These are phyloP conservation scores for Misgurnus anguillicaudatus DNA, from an alignment of 2,113 vertebrate genomes.

Conservation along the genomic window DNA sequence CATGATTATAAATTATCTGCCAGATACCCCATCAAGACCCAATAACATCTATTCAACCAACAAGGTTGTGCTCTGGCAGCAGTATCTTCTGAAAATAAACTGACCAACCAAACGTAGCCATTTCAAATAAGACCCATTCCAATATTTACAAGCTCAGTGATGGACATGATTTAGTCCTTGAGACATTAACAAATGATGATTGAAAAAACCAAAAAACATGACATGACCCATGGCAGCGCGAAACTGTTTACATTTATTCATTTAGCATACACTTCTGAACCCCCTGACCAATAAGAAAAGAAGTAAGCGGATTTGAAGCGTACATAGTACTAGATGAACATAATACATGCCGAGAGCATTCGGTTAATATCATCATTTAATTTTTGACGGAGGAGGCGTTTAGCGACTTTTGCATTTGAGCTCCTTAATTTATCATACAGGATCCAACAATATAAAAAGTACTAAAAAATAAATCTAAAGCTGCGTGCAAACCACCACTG, in stretches of 20 bases:
- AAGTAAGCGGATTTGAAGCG: no score
- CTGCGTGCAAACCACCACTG: no score
- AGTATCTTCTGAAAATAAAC: not conserved
- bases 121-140: not conserved
- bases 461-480: not conserved
- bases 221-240: not conserved
- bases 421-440: no score
- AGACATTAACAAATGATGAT: slow-evolving; percentile 19
- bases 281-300: no score
- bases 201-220: slow-evolving; percentile 18
- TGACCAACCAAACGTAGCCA: not conserved
- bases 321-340: no score
- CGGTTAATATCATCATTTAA: no score
- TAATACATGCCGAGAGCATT: no score
- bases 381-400: no score
- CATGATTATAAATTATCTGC: not conserved
- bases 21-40: not conserved
- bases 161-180: not conserved
- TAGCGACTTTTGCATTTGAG: no score
- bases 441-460: no score
- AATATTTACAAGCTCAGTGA: not conserved
- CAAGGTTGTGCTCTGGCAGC: not conserved
- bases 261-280: no score
- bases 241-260: not conserved
- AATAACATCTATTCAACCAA: not conserved